Conservation (phyloP, 1,140 invertebrate species). For the Meloidogyne exigua region DNA sequence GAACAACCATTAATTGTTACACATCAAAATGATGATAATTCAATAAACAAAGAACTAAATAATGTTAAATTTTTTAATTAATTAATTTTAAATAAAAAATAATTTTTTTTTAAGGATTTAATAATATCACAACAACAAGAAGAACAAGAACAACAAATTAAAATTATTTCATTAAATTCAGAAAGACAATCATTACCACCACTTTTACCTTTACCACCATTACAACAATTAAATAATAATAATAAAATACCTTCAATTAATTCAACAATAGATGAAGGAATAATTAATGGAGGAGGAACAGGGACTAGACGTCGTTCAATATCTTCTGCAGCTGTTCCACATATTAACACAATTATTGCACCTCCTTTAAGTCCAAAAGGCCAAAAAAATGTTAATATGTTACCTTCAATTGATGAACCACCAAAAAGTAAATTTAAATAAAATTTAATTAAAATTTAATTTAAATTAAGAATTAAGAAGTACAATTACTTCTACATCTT, state of each 20-base stretch:
- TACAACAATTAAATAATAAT: too few species aligned
- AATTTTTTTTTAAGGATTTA: not conserved
- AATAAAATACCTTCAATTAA: not conserved
- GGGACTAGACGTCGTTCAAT: not conserved
- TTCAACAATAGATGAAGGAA: not conserved
- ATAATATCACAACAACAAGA: not conserved
- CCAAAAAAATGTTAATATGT: not conserved
- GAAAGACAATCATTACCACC: not conserved
- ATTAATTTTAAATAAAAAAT: not conserved
- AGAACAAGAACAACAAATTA: not conserved
- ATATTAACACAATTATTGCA: not conserved
- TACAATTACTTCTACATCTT: not conserved
- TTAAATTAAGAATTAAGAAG: not conserved
- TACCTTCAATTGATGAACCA: conserved; percentile 1
- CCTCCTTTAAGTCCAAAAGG: not conserved
- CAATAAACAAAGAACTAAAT: not conserved
- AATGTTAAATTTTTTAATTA: not conserved
- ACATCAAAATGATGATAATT: not conserved
- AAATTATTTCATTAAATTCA: not conserved
- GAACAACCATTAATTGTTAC: not conserved
- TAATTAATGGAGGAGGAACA: not conserved
- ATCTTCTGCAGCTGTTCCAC: not conserved
- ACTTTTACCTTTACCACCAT: not conserved
- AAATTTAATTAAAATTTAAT: not conserved
- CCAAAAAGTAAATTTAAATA: not conserved